Base-by-base conservation (phyloP, 2,888 invertebrate genomes). In the Euzetes globulus region DNA sequence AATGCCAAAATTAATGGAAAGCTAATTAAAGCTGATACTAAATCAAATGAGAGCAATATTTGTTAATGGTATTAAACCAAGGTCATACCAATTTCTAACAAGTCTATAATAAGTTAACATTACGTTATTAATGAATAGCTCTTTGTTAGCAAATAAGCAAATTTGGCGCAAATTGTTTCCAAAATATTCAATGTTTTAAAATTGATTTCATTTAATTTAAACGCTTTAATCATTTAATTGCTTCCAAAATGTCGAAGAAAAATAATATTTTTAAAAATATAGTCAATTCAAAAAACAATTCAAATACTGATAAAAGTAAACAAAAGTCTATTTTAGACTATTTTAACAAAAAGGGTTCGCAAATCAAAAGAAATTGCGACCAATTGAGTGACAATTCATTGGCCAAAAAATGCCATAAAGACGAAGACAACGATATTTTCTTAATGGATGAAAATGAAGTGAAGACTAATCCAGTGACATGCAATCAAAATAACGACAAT, bases 271-370 rank as follows among this genome's bases (percentile, higher is more conserved):
- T 70, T n/a, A 47, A 19, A 47, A 41, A 70, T 17, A 45, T 70
- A 11, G 27, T 47, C n/a, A 45, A 70, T 47, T 25, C 15, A 19
- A 65, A 65, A 11, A 65, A 37, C 52, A 52, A 52, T n/a, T 52
- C 19, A 52, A 19, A n/a, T 37, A 58, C 27, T 13, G 11, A 58
- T 15, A 70, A 70, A 6, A 45, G 9, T 11, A 74, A 74, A 71
- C 74, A 74, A 41, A 52, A 65, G 50, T 17, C 15, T 70, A 74
- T 74, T 52, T 74, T 74, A 41, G 71, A 71, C 22, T 74, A 68
- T 70, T 74, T 74, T 70, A 63, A 65, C 15, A n/a, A 13, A 72
- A 45, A 33, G 11, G 3, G 7, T 41, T 5, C 17, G 29, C 15
- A 74, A 47, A 29, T 15, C 41, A 74, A 74, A 25, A 41, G 55